These are phyloP conservation scores for Neelides sp. DNA, from an alignment of 1,140 invertebrate species.

Conservation along the genomic window DNA sequence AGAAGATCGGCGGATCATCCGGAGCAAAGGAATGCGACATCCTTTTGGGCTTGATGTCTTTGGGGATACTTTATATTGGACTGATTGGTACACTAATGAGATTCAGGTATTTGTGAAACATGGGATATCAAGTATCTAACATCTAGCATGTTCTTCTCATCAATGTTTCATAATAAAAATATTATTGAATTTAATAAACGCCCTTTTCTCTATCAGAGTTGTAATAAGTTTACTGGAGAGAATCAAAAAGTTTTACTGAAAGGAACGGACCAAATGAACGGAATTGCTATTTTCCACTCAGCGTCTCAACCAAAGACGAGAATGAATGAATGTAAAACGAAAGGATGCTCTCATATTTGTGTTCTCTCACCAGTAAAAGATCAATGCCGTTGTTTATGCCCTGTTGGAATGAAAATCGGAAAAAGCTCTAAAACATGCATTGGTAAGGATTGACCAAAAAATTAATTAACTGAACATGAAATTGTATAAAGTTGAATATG, in stretches of 20 bases:
- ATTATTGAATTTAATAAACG: too few species aligned
- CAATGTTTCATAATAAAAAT: background rate
- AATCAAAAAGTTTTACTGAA: constrained; percentile 34
- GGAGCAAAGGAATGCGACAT: constrained; percentile 38
- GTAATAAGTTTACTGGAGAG: constrained; percentile 37
- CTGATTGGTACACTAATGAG: constrained; percentile 48
- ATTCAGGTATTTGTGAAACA: constrained; percentile 28
- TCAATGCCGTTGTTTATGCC: constrained; percentile 65
- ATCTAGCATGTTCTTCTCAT: background rate
- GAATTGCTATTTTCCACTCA: constrained; percentile 38
- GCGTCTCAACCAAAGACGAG: constrained; percentile 19
- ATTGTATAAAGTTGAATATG: too few species aligned
- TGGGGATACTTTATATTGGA: constrained; percentile 77
- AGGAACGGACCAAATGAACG: constrained; percentile 33
- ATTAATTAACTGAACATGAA: background rate
- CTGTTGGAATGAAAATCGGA: constrained; percentile 49
- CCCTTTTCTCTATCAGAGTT: too few species aligned
- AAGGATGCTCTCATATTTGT: constrained; percentile 66
- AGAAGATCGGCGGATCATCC: constrained; percentile 41
- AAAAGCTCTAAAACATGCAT: constrained; percentile 42
- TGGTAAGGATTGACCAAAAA: constrained; percentile 31
- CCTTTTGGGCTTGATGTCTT: constrained; percentile 74
- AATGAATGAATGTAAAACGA: constrained; percentile 53
- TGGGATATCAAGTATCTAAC: background rate
- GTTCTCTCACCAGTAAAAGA: constrained; percentile 48